Evolutionary conservation across 2,113 vertebrate genomes (phyloP).

Genomic region (Hepsetus odoe): DNA sequence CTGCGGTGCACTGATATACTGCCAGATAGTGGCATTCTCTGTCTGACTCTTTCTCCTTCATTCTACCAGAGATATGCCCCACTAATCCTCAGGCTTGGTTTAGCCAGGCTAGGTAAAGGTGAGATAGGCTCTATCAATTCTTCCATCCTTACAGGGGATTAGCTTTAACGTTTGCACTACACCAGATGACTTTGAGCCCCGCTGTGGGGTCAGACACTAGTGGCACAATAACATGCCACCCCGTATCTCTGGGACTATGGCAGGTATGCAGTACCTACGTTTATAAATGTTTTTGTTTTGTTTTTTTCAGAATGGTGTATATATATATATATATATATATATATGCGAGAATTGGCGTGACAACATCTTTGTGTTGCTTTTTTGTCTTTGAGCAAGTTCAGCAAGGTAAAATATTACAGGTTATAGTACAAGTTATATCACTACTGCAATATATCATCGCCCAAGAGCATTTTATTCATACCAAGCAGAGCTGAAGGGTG

Average conservation of each 20-base stretch:
- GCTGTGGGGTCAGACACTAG: background rate
- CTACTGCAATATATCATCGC: background rate
- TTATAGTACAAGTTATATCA: background rate
- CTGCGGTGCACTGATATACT: constrained; percentile 40
- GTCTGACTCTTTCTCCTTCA: constrained; percentile 41
- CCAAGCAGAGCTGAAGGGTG: background rate
- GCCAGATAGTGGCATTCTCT: constrained; percentile 32
- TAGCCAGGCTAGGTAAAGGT: constrained; percentile 62
- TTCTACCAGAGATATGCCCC: constrained; percentile 31
- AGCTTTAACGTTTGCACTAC: constrained; percentile 41
- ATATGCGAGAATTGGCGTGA: too few species aligned
- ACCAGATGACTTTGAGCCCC: constrained; percentile 37
- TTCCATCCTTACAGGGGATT: constrained; percentile 49
- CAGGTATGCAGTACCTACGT: background rate
- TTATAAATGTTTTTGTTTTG: constrained; percentile 2
- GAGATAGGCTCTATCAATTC: constrained; percentile 64
- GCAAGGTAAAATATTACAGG: too few species aligned
- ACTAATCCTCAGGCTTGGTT: constrained; percentile 59
- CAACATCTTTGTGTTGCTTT: too few species aligned
- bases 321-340: too few species aligned
- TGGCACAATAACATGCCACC: background rate
- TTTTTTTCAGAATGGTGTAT: background rate
- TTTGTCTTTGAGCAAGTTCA: too few species aligned
- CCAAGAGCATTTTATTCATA: background rate
- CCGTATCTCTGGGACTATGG: background rate